Conservation (phyloP, 2,113 vertebrate species). For the Hyperoodon ampullatus region DNA sequence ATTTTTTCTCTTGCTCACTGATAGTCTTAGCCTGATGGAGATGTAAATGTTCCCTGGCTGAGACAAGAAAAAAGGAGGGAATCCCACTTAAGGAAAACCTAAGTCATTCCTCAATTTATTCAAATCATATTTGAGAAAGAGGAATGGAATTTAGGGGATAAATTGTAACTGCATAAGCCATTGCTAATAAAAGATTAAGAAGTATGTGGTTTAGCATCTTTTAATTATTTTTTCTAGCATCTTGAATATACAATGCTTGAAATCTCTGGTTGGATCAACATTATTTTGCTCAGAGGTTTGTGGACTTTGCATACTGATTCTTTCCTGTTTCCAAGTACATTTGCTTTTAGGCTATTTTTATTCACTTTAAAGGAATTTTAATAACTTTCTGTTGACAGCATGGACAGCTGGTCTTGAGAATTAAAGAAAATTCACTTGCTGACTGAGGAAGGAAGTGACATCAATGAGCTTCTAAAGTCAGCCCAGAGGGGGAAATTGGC, state of each 20-base stretch:
- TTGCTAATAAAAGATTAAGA: constrained; percentile 85
- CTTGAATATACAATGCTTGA: constrained; percentile 84
- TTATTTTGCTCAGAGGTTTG: constrained; percentile 89
- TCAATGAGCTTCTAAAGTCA: constrained; percentile 89
- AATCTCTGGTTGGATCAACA: constrained; percentile 90
- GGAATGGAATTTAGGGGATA: constrained; percentile 72
- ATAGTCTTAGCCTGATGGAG: constrained; percentile 63
- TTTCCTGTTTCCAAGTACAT: constrained; percentile 90
- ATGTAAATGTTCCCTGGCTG: neutral
- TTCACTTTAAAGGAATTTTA: constrained; percentile 93
- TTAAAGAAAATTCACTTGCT: constrained; percentile 90
- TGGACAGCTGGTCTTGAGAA: constrained; percentile 90
- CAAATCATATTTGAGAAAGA: constrained; percentile 72
- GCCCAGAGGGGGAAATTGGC: constrained; percentile 82
- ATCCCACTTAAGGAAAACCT: constrained; percentile 60
- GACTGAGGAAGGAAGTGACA: constrained; percentile 91
- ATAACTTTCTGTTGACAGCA: constrained; percentile 91
- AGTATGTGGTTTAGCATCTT: constrained; percentile 82
- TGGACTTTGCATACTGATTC: constrained; percentile 92
- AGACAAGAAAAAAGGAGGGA: constrained; percentile 37
- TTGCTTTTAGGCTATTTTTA: constrained; percentile 92
- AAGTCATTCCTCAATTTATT: constrained; percentile 71
- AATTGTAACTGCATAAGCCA: constrained; percentile 75
- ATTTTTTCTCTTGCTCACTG: constrained; percentile 64
- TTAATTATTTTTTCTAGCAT: constrained; percentile 85